A percentile compares a stretch with the other conserved stretches of the same genome.
These are phyloP conservation scores for Drosophila algonquin DNA, from an alignment of 2,888 invertebrate genomes.

Conservation along the genomic window DNA sequence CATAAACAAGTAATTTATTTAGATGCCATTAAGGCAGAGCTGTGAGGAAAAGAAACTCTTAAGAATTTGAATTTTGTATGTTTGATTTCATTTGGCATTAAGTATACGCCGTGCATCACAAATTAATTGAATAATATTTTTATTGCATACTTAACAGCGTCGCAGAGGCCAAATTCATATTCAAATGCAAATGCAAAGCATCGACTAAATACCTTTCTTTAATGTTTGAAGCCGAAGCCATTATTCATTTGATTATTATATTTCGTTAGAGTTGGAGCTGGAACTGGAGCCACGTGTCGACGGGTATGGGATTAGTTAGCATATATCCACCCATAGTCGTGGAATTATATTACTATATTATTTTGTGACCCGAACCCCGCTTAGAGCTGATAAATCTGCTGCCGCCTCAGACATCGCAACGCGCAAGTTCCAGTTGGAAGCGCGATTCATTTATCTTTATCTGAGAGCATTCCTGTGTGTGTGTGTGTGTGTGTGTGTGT, in stretches of 20 bases:
- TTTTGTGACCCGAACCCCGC: slow-evolving; percentile 15
- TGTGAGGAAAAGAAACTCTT: background rate
- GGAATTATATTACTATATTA: slow-evolving; percentile 21
- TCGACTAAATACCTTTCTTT: background rate
- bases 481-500: too few relatives aligned
- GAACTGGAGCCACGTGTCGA: slow-evolving; percentile 24
- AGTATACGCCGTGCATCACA: slow-evolving; percentile 21
- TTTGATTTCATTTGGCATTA: background rate
- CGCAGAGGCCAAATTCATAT: too few relatives aligned
- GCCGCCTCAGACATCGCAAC: slow-evolving; percentile 29
- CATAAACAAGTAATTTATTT: background rate
- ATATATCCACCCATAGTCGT: background rate
- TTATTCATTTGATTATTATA: background rate
- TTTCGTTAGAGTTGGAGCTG: background rate
- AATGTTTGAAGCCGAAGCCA: background rate
- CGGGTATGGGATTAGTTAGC: slow-evolving; percentile 2
- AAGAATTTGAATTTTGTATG: background rate
- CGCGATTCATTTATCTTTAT: slow-evolving; percentile 25
- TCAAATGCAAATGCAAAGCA: background rate
- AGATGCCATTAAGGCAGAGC: background rate
- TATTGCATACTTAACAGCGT: slow-evolving; percentile 62
- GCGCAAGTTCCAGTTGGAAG: slow-evolving; percentile 21
- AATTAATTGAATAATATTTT: slow-evolving; percentile 7
- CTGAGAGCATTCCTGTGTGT: background rate
- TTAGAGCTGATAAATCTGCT: slow-evolving; percentile 22